These are phyloP conservation scores for Rhagonycha fulva DNA, from an alignment of 2,888 invertebrate genomes.

Conservation along the genomic window DNA sequence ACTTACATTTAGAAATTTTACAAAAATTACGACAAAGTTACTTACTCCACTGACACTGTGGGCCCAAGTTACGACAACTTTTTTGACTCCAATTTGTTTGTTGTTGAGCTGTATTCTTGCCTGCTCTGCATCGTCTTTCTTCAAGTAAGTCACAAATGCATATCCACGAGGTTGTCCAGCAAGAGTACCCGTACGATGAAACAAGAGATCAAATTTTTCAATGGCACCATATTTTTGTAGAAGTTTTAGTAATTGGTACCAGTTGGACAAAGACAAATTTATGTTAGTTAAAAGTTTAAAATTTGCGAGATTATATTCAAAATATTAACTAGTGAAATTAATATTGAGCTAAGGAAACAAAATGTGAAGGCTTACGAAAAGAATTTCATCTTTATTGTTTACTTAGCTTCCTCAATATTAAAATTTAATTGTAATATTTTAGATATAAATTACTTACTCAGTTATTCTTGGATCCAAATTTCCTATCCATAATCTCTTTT, in stretches of 20 bases:
- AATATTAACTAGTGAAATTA: no score
- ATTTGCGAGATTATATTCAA: no score
- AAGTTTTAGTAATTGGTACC: constrained; percentile 96
- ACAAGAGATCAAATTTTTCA: constrained; percentile 94
- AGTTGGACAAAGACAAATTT: constrained; percentile 60
- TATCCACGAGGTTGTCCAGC: constrained; percentile 90
- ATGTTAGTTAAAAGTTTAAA: constrained; percentile 13
- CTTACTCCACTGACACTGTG: constrained; percentile 71
- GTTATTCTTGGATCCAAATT: constrained; percentile 88
- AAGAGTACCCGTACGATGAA: constrained; percentile 88
- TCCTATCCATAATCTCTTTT: constrained; percentile 87
- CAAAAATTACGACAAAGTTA: neutral
- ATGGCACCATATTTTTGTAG: constrained; percentile 92
- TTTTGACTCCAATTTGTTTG: constrained; percentile 72
- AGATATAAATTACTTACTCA: constrained; percentile 77
- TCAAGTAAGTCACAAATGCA: constrained; percentile 85
- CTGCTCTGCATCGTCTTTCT: constrained; percentile 67
- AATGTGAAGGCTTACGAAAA: no score
- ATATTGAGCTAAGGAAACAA: no score
- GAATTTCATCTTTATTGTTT: no score
- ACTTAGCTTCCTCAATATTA: no score
- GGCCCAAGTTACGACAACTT: constrained; percentile 80
- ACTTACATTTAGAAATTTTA: constrained; percentile 40
- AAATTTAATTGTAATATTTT: constrained; percentile 5
- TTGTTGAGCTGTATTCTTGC: constrained; percentile 79